These are phyloP conservation scores for Alligator mississippiensis DNA, from an alignment of 2,113 vertebrate species.

Conservation along the genomic window DNA sequence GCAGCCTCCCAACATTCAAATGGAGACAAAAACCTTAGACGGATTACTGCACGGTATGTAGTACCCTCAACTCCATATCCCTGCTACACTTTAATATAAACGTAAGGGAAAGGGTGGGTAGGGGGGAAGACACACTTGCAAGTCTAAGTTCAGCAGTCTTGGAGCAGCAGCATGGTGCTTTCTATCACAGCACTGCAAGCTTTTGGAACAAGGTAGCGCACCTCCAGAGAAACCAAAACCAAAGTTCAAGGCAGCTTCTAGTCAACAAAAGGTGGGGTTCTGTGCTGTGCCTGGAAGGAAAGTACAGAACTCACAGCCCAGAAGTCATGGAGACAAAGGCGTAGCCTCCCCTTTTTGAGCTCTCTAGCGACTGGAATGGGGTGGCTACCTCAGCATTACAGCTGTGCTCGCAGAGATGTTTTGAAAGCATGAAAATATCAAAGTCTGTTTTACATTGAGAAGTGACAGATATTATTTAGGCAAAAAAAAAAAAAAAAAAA, in stretches of 20 bases:
- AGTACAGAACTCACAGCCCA: neutral
- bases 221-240: neutral
- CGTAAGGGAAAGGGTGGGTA: neutral
- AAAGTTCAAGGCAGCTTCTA: neutral
- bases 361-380: neutral
- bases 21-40: neutral
- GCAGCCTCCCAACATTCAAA: neutral
- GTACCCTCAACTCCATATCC: neutral
- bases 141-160: too few relatives aligned
- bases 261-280: neutral
- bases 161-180: neutral
- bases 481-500: neutral
- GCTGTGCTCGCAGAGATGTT: neutral
- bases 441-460: neutral
- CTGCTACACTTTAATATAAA: neutral
- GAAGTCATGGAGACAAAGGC: neutral
- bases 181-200: neutral
- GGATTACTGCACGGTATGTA: neutral
- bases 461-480: neutral
- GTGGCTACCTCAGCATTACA: fast-evolving
- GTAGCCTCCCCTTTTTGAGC: neutral
- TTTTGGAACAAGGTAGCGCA: neutral
- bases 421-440: neutral
- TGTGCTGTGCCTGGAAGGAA: neutral
- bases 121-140: neutral